Evolutionary conservation across 2,888 invertebrate species (phyloP).

Genomic region (Mesodorylaimus sp.): DNA sequence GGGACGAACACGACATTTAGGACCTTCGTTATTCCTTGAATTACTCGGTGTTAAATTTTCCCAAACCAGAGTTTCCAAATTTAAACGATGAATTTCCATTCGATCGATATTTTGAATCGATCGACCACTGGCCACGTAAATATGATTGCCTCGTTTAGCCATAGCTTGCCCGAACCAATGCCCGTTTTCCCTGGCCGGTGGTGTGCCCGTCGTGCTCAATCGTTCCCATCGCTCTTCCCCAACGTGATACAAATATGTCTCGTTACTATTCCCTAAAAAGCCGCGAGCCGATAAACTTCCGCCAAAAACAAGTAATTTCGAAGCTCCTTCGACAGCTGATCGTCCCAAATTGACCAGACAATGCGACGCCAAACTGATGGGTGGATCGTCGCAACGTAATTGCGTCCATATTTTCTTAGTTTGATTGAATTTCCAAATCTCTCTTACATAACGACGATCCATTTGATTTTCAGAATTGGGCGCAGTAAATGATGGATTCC

Average conservation of each 20-base stretch:
- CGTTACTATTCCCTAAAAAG: neutral
- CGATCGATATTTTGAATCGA: neutral
- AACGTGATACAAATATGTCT: neutral
- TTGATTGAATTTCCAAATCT: neutral
- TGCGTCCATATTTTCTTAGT: neutral
- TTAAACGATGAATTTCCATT: neutral
- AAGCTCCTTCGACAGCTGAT: no score
- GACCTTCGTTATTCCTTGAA: no score
- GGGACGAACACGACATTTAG: neutral
- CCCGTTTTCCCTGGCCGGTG: neutral
- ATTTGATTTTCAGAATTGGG: no score
- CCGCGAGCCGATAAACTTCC: no score
- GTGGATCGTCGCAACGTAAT: neutral
- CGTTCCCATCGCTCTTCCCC: neutral
- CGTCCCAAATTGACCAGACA: neutral
- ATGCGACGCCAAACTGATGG: neutral
- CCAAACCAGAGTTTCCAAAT: neutral
- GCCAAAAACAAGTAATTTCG: no score
- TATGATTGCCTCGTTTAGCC: neutral
- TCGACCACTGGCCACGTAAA: neutral
- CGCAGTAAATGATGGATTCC: neutral
- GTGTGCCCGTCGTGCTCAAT: neutral
- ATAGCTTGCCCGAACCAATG: slow-evolving; percentile 3
- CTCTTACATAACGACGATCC: no score
- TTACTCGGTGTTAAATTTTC: neutral